These are phyloP conservation scores for Nymphalis io DNA, from an alignment of 1,140 invertebrate species.

Conservation along the genomic window DNA sequence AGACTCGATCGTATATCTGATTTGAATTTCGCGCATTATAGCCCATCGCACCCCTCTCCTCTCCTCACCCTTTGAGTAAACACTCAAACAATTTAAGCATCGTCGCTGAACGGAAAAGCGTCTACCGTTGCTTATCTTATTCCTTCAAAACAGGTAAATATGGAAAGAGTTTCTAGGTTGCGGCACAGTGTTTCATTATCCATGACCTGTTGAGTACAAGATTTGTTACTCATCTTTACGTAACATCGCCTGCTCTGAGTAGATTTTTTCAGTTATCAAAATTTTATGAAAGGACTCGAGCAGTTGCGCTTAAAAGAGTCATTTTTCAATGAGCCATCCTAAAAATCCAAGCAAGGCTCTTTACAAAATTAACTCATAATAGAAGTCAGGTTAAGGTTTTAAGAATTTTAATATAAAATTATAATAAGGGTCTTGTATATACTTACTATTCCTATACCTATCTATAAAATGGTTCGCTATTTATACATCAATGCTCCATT, in stretches of 20 bases:
- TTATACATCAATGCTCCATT: background rate
- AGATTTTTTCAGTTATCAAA: conserved; percentile 44
- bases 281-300: conserved; percentile 41
- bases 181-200: conserved; percentile 70
- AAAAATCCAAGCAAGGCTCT: conserved; percentile 2
- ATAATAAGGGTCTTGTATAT: background rate
- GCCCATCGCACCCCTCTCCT: conserved; percentile 42
- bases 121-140: conserved; percentile 56
- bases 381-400: background rate
- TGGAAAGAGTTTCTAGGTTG: conserved; percentile 61
- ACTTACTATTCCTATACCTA: too few relatives aligned
- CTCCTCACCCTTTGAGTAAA: conserved; percentile 51
- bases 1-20: conserved; percentile 67
- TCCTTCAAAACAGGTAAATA: conserved; percentile 69
- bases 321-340: conserved; percentile 2
- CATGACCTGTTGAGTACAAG: conserved; percentile 73
- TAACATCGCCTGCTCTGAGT: conserved; percentile 43
- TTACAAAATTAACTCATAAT: conserved; percentile 2
- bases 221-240: conserved; percentile 69
- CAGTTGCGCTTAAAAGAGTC: conserved; percentile 1
- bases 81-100: conserved; percentile 55
- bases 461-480: background rate
- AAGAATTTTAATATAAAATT: background rate
- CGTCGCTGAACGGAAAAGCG: conserved; percentile 52
- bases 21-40: conserved; percentile 67